A percentile compares a stretch with the other conserved stretches of the same genome.
Conservation (phyloP, 2,888 invertebrate genomes). For the Catocala fraxini region DNA sequence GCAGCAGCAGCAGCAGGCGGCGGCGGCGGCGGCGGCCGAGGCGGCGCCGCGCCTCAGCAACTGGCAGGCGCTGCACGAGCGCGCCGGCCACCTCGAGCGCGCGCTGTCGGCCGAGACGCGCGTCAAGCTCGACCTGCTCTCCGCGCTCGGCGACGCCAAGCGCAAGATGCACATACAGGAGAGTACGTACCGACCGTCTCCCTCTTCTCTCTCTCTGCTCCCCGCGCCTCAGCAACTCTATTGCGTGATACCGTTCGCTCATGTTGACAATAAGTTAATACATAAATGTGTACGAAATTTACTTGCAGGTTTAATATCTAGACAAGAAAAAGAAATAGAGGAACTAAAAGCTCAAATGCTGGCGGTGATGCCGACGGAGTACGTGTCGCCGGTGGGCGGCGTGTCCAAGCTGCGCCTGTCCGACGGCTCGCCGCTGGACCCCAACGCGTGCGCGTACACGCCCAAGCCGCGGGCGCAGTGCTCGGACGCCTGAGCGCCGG, state of each 20-base stretch:
- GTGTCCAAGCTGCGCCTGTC: conserved; percentile 70
- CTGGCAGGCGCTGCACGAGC: conserved; percentile 95
- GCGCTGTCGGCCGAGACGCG: conserved; percentile 98
- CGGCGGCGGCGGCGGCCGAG: conserved; percentile 83
- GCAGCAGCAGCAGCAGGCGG: conserved; percentile 69
- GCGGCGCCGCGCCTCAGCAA: conserved; percentile 73
- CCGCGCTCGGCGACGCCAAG: conserved; percentile 98
- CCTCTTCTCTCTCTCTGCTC: neutral
- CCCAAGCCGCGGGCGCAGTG: conserved; percentile 89
- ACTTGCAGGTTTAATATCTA: conserved; percentile 91
- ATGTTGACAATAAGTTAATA: neutral
- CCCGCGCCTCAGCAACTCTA: neutral
- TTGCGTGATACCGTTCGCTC: too few relatives aligned
- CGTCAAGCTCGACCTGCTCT: conserved; percentile 98
- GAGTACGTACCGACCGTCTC: conserved; percentile 88
- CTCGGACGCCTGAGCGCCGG: conserved; percentile 69
- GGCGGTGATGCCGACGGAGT: conserved; percentile 95
- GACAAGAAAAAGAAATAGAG: conserved; percentile 96
- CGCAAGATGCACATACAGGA: conserved; percentile 95
- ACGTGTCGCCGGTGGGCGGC: conserved; percentile 55
- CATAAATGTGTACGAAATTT: neutral
- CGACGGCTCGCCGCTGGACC: conserved; percentile 90
- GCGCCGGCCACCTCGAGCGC: conserved; percentile 96
- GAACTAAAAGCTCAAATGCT: conserved; percentile 97
- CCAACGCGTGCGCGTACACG: conserved; percentile 96